Evolutionary conservation across 2,888 invertebrate genomes (phyloP).

Genomic region (Physocephala rufipes): DNA sequence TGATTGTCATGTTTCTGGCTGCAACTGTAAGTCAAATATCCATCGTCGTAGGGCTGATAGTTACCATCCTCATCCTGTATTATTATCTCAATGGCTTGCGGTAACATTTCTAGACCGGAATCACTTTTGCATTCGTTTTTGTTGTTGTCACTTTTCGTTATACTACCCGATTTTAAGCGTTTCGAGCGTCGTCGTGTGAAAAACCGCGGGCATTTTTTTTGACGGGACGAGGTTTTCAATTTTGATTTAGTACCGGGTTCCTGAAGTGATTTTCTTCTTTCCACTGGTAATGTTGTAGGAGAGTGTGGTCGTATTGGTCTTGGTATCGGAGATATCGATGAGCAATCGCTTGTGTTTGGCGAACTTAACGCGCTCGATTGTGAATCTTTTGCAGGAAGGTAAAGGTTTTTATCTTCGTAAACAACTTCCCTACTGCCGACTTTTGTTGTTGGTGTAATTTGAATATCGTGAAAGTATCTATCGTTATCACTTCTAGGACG

Average conservation of each 20-base stretch:
- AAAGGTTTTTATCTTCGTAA: slow-evolving; percentile 12
- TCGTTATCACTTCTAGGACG: slow-evolving; percentile 48
- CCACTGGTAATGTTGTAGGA: slow-evolving; percentile 49
- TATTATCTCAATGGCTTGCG: slow-evolving; percentile 64
- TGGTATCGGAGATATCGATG: slow-evolving; percentile 55
- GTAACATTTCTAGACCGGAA: slow-evolving; percentile 60
- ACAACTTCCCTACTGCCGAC: too few species aligned
- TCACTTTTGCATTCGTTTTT: slow-evolving; percentile 48
- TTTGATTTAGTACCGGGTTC: slow-evolving; percentile 57
- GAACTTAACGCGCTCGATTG: slow-evolving; percentile 56
- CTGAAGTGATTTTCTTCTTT: slow-evolving; percentile 66
- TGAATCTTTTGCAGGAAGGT: slow-evolving; percentile 15
- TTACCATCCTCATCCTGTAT: slow-evolving; percentile 65
- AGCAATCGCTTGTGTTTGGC: slow-evolving; percentile 61
- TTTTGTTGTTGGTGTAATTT: slow-evolving; percentile 41
- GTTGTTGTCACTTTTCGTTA: slow-evolving; percentile 28
- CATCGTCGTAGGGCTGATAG: slow-evolving; percentile 61
- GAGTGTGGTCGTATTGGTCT: slow-evolving; percentile 36
- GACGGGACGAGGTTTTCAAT: slow-evolving; percentile 41
- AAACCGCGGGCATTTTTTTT: slow-evolving; percentile 60
- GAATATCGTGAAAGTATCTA: slow-evolving; percentile 47
- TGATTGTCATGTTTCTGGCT: slow-evolving; percentile 9
- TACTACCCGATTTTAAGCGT: slow-evolving; percentile 48
- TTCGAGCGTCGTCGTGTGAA: slow-evolving; percentile 63
- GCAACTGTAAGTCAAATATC: slow-evolving; percentile 53